Evolutionary conservation across 2,113 vertebrate genomes (phyloP).

Genomic region (Theristicus caerulescens): DNA sequence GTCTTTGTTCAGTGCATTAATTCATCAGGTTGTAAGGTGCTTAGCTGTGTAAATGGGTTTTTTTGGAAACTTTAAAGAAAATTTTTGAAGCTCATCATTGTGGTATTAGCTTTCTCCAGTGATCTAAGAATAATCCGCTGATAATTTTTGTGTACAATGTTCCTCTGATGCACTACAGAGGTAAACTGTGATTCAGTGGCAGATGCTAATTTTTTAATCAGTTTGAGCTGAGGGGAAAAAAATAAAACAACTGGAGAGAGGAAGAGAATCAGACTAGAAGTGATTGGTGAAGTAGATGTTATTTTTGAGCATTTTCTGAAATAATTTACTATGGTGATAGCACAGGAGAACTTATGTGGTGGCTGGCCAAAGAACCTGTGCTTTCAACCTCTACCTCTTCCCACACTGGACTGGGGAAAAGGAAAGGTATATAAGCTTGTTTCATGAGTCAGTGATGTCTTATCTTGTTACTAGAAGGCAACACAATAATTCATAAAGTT

Average conservation of each 20-base stretch:
- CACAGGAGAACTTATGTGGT: fast-evolving
- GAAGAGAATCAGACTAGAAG: neutral
- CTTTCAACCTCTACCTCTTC: neutral
- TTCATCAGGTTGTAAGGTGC: neutral
- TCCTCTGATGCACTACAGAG: neutral
- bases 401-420: neutral
- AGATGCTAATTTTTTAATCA: neutral
- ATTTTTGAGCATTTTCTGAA: neutral
- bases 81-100: neutral
- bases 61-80: neutral
- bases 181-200: neutral
- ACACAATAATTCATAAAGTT: fast-evolving
- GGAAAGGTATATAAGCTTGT: neutral
- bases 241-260: neutral
- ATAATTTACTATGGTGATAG: neutral
- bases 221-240: neutral
- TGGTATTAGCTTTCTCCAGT: neutral
- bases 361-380: neutral
- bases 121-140: neutral
- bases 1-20: neutral
- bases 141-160: neutral
- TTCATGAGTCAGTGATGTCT: neutral
- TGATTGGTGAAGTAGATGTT: neutral
- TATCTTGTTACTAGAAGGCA: neutral
- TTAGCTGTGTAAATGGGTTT: neutral